A percentile compares a stretch with the other conserved stretches of the same genome.
Evolutionary conservation across 2,113 vertebrate genomes (phyloP).

Genomic region (Neogale vison): DNA sequence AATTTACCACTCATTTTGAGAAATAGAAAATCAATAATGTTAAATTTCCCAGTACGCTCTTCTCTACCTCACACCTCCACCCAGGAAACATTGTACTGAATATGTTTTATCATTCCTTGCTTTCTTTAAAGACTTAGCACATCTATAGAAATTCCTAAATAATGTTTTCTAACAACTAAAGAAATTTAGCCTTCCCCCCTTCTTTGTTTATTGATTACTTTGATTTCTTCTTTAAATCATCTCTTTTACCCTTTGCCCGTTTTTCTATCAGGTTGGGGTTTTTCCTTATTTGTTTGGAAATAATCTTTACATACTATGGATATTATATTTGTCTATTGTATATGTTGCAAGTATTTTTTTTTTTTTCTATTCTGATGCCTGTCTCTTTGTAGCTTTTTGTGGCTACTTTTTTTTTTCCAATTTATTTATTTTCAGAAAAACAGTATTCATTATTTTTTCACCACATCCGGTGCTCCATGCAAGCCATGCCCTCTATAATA

Average conservation of each 20-base stretch:
- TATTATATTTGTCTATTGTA: background rate
- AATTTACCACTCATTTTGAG: background rate
- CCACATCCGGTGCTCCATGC: too few species aligned
- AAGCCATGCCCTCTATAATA: too few species aligned
- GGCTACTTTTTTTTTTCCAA: background rate
- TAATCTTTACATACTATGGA: background rate
- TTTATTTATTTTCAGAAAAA: too few species aligned
- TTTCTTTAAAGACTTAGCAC: constrained; percentile 34
- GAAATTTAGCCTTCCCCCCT: background rate
- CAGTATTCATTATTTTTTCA: too few species aligned
- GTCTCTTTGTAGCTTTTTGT: background rate
- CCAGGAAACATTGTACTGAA: background rate
- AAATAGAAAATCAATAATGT: constrained; percentile 36
- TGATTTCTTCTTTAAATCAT: constrained; percentile 39
- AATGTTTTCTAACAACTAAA: constrained; percentile 2
- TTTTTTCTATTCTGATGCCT: background rate
- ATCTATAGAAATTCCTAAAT: constrained; percentile 27
- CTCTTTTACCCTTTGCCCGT: constrained; percentile 8
- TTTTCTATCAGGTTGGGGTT: constrained; percentile 27
- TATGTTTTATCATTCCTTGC: constrained; percentile 5
- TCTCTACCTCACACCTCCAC: background rate
- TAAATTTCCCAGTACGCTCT: constrained; percentile 24
- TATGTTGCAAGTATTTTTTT: constrained; percentile 27
- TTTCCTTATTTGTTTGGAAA: background rate
- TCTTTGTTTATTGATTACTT: background rate